A percentile compares a stretch with the other conserved stretches of the same genome.
Conservation (phyloP, 2,113 vertebrate species). For the Caretta caretta region DNA sequence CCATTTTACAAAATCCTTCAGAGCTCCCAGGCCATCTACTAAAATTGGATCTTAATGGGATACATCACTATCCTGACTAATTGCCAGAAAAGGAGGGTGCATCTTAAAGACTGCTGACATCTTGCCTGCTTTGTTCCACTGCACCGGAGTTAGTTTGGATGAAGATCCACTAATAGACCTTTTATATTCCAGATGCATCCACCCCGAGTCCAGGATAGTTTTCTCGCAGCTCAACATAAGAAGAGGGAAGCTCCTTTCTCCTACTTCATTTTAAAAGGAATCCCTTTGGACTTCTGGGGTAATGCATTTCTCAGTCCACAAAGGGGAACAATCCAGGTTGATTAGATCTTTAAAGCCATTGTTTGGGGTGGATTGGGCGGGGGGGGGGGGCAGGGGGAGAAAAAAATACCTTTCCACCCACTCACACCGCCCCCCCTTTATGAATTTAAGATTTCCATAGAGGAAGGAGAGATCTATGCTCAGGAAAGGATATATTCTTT, state of each 20-base stretch:
- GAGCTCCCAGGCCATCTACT: neutral
- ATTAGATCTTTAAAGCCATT: neutral
- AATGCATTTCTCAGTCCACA: neutral
- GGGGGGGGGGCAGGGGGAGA: too few relatives aligned
- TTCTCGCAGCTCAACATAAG: accelerated
- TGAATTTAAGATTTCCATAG: neutral
- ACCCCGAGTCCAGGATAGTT: accelerated
- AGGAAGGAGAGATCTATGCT: accelerated
- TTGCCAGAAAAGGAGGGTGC: neutral
- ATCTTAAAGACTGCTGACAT: neutral
- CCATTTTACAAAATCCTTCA: neutral
- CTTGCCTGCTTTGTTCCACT: neutral
- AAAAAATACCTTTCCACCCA: neutral
- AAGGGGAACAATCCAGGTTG: neutral
- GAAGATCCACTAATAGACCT: neutral
- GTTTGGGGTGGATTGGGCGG: too few relatives aligned
- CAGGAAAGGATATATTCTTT: accelerated
- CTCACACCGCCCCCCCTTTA: accelerated
- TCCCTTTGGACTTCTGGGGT: neutral
- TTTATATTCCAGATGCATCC: neutral
- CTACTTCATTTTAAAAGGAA: accelerated
- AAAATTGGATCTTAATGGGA: neutral
- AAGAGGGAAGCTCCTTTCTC: neutral
- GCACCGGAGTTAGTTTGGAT: neutral
- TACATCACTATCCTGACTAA: neutral